Evolutionary conservation across 2,113 vertebrate genomes (phyloP), one percentile per base, ranked within the genome.

Genomic region (Tichodroma muraria): DNA sequence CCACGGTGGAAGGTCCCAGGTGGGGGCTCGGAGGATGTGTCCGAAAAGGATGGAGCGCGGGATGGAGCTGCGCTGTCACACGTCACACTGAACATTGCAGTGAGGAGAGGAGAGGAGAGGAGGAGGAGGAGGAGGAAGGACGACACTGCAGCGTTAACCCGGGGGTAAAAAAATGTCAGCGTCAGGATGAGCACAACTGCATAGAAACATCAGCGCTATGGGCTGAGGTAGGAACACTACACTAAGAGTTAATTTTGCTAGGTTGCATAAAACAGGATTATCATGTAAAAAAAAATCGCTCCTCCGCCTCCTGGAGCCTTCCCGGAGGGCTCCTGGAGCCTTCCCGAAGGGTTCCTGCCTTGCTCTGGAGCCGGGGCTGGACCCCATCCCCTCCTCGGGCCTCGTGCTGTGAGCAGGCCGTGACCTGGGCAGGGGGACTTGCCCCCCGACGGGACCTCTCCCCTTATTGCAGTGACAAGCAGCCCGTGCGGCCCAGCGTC

Each of bases 191-290:
- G 70, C 95, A 95, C 96, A 88, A 95, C 97, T 98, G 97, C 97
- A 97, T 97, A 98, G 97, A 97, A 96, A 98, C 97, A 95, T 96
- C 85, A 61, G 68, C 82, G 37, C 97, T 97, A 97, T 94, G 89
- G 95, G 85, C 98, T 98, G 98, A 98, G 98, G 98, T 98, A 98
- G 98, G 98, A 98, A 91, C 97, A 95, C 97, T 97, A 97, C 97
- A 52, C 97, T 97, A 98, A 96, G 96, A 97, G 95, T 95, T 96
- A 82, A 76, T 76, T 88, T 20, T 25, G 95, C 96, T 97, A 54
- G 80, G 97, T 98, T 98, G 97, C 97, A 98, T 98, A 98, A 98
- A 96, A 96, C 89, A 61, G 96, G 96, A 61, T 88, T 85, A 83
- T 50, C 88, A 71, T 31, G 82, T 85, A 22, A 56, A 90, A 95